Base-by-base conservation (phyloP, 2,888 invertebrate species). In the Dexiosoma caninum region DNA sequence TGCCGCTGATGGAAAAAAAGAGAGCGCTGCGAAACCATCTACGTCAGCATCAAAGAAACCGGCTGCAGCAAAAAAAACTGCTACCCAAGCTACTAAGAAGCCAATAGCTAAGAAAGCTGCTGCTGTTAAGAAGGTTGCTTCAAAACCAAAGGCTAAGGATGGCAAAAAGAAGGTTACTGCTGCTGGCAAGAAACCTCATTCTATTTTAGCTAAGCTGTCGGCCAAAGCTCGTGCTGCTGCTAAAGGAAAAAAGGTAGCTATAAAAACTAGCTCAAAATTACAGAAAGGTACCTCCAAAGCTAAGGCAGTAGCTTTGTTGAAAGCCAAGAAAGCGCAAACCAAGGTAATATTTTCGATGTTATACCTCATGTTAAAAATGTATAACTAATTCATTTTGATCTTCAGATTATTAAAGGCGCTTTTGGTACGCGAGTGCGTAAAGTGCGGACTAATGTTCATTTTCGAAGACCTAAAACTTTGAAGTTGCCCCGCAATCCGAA, bases 371-470 rank as follows among this genome's bases (percentile, higher is more conserved):
- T 14, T 5, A 3, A 30, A 7, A 19, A 23, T 4, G n/a, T 2
- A 42, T 35, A 53, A 12, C 1, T 91, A 23, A 91, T 91, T 19
- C 23, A 9, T 30, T 37, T 0, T 27, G 19, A 69, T 32, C 35
- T 32, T 46, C 85, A 97, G 95, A 95, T 98, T 77, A 93, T 97
- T 84, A 97, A 97, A 90, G 98, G 98, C 83, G 94, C 95, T 86
- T 95, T 96, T 92, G 97, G 96, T 86, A 96, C 96, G 75, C 93
- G 96, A 72, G 93, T 94, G 10, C 93, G 97, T 84, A 97, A 98
- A 91, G 94, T 99, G 86, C 95, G 99, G 89, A 98, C 97, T 49
- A 95, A 96, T 5, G 98, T 98, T 84, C 97, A 97, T 88, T 99
- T 99, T 94, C 95, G 95, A 87, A 93, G 97, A 83, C 99, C 99